These are phyloP conservation scores for Pachyuromys duprasi DNA, from an alignment of 2,797 vertebrate genomes.

Conservation along the genomic window DNA sequence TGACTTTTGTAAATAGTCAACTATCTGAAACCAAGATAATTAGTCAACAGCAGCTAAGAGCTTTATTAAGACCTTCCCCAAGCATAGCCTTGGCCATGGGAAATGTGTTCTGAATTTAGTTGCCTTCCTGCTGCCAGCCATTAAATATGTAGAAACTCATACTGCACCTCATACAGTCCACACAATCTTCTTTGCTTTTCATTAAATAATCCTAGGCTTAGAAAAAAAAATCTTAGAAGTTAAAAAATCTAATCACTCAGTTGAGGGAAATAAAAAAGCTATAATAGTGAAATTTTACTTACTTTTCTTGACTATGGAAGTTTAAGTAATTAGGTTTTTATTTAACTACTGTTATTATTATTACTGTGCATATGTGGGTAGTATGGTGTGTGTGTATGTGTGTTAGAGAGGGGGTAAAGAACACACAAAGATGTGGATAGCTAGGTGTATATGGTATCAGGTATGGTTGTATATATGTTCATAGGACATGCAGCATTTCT, in stretches of 20 bases:
- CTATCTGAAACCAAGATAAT: not conserved
- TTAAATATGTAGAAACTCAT: conserved; percentile 21
- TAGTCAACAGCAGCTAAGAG: not conserved
- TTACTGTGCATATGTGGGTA: not conserved
- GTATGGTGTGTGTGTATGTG: not conserved
- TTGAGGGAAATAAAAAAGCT: conserved; percentile 2
- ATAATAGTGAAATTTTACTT: conserved; percentile 45
- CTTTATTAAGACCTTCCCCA: not conserved
- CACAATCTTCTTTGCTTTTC: not conserved
- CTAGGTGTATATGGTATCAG: not conserved
- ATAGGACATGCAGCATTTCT: not conserved
- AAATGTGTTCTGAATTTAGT: not conserved
- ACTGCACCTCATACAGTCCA: not conserved
- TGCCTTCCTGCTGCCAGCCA: not conserved
- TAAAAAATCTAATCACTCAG: not conserved
- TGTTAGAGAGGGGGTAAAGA: not conserved
- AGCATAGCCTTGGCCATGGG: not conserved
- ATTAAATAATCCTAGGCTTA: conserved; percentile 19
- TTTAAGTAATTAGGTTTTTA: conserved; percentile 14
- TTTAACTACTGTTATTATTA: not conserved
- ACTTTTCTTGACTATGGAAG: not conserved
- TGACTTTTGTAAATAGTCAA: conserved; percentile 47
- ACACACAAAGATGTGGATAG: not conserved
- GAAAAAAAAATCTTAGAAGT: not conserved
- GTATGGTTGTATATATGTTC: not conserved